Evolutionary conservation across 2,888 invertebrate genomes (phyloP).

Genomic region (Lordiphosa fenestrarum): DNA sequence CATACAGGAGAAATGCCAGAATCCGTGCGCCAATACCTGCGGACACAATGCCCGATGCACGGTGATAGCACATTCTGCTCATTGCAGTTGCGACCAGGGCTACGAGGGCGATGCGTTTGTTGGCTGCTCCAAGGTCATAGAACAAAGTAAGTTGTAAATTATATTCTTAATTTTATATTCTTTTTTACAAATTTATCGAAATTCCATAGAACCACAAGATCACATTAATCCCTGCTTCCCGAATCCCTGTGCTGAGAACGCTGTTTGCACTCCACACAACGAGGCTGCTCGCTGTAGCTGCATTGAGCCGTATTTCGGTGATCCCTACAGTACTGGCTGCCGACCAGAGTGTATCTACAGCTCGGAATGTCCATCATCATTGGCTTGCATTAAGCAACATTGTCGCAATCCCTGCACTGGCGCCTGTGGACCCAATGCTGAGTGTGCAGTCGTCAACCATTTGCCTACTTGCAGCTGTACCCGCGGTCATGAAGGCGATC

Average conservation of each 20-base stretch:
- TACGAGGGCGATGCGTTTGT: slow-evolving; percentile 92
- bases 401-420: slow-evolving; percentile 93
- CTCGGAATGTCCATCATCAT: slow-evolving; percentile 88
- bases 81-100: slow-evolving; percentile 89
- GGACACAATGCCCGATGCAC: slow-evolving; percentile 90
- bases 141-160: slow-evolving; percentile 76
- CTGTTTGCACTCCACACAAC: slow-evolving; percentile 87
- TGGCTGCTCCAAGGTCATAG: slow-evolving; percentile 84
- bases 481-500: slow-evolving; percentile 89
- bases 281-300: slow-evolving; percentile 89
- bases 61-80: slow-evolving; percentile 89
- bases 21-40: slow-evolving; percentile 90
- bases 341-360: slow-evolving; percentile 92
- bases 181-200: background rate
- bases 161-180: too few relatives aligned
- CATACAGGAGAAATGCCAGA: slow-evolving; percentile 89
- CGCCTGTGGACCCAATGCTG: slow-evolving; percentile 90
- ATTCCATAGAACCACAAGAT: slow-evolving; percentile 61
- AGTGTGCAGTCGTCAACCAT: slow-evolving; percentile 91
- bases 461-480: slow-evolving; percentile 90
- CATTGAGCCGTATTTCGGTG: slow-evolving; percentile 92
- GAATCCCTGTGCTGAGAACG: slow-evolving; percentile 92
- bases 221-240: slow-evolving; percentile 85
- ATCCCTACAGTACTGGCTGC: slow-evolving; percentile 92
- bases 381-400: slow-evolving; percentile 91